phyloP scores from a whole-genome alignment of 2,113 vertebrate species.

The Malurus alboscapulatus region DNA sequence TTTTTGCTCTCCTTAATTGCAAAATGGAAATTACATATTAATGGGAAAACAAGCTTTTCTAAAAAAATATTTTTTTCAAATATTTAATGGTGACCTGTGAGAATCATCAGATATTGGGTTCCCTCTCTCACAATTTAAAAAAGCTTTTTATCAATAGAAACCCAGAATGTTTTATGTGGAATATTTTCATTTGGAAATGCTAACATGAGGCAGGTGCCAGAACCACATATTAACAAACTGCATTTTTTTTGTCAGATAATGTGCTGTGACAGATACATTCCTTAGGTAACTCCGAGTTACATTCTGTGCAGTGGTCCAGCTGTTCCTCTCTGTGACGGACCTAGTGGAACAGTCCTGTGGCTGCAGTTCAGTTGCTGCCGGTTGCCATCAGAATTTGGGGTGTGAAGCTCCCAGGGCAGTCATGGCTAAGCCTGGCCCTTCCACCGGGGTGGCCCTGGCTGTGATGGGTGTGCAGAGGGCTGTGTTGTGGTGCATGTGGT shows the following conservation, averaged over 20 bases:
- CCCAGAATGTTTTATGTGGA: not conserved
- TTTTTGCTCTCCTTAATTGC: not conserved
- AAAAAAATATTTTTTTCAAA: not conserved
- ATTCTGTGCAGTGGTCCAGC: no score
- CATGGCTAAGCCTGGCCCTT: not conserved
- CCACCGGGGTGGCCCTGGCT: not conserved
- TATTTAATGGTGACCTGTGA: not conserved
- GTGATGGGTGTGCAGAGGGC: not conserved
- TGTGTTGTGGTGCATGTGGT: not conserved
- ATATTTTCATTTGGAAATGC: not conserved
- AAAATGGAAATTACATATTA: not conserved
- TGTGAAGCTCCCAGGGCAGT: rapidly evolving
- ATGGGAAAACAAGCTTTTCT: not conserved
- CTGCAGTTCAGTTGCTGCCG: not conserved
- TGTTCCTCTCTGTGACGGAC: rapidly evolving
- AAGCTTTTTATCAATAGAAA: not conserved
- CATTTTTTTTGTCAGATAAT: not conserved
- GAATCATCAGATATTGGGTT: not conserved
- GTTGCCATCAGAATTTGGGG: not conserved
- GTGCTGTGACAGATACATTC: not conserved
- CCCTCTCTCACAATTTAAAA: not conserved
- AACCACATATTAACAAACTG: not conserved
- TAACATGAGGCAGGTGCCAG: not conserved
- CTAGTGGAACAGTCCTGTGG: not conserved
- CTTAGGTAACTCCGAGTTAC: not conserved